Base-by-base conservation (phyloP, 2,797 vertebrate genomes). In the Acomys russatus region DNA sequence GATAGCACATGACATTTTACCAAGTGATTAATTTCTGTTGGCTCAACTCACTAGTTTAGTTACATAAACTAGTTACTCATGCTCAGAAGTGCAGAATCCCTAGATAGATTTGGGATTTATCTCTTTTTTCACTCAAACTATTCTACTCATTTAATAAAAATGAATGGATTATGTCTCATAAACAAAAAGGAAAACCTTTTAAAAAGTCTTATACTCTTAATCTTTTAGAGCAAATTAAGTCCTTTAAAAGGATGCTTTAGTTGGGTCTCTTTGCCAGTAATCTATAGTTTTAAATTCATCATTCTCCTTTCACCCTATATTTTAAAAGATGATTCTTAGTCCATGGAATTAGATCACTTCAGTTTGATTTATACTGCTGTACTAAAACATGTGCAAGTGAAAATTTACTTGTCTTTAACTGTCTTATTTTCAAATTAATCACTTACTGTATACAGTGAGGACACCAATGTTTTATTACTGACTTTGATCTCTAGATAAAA, bases 51-150 rank as follows among this genome's bases (percentile, higher is more conserved):
- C 90, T 82, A 3, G 97, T 94, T 91, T 95, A 91, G 86, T 97
- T 97, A 96, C 44, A 74, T 80, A 88, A 78, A 94, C 78, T 95
- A 66, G 76, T 86, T 97, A 88, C 79, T 98, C 94, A 91, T 97
- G 30, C 70, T 97, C 66, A 94, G 88, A 97, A 97, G 86, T 82
- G 91, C 96, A 66, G 92, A 93, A 95, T 97, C 97, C 95, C 89
- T 96, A 98, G 97, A 97, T 97, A 90, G 92, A 97, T 98, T 97
- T 10, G 94, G 86, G 79, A 94, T 98, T 98, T 98, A 95, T 98
- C 96, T 97, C 54, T 98, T 79, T 96, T 80, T 86, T 82, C 92
- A 94, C 64, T 97, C 89, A 92, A 97, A 90, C 96, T 96, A 68
- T 86, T 77, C 90, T 96, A 98, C 96, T 98, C 95, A 95, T 96